These are phyloP conservation scores for Oreochromis spilurus DNA, from an alignment of 2,113 vertebrate species.

Conservation along the genomic window DNA sequence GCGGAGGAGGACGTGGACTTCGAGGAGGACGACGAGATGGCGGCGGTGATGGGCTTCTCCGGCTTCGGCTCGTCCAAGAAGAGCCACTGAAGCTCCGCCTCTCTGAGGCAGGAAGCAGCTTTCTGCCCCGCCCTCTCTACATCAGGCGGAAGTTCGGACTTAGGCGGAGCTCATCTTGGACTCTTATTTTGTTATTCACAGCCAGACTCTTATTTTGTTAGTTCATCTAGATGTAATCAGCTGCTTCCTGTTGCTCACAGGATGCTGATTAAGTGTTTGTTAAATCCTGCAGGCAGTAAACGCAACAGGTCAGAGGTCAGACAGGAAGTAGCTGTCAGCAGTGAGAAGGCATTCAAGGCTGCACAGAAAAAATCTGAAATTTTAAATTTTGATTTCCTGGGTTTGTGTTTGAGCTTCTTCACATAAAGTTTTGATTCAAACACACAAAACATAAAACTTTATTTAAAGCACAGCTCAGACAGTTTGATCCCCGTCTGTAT, in stretches of 20 bases:
- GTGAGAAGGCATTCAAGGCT: background rate
- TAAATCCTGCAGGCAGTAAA: background rate
- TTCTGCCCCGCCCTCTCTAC: background rate
- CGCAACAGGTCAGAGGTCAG: background rate
- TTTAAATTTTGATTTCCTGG: background rate
- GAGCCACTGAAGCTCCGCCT: constrained; percentile 75
- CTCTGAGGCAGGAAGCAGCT: background rate
- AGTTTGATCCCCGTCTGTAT: background rate
- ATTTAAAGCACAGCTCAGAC: background rate
- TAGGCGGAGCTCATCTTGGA: background rate
- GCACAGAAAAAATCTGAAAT: background rate
- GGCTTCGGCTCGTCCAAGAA: constrained; percentile 95
- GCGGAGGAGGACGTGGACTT: constrained; percentile 90
- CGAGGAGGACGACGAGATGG: constrained; percentile 97
- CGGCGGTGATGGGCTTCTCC: constrained; percentile 97
- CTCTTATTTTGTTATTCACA: background rate
- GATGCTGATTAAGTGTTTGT: background rate
- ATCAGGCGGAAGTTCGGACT: background rate
- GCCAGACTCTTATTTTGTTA: background rate
- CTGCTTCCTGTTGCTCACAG: background rate
- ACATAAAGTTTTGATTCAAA: background rate
- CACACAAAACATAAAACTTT: background rate
- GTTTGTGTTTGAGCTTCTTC: background rate
- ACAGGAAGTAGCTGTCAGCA: background rate
- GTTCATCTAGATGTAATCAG: background rate